Conservation (phyloP, 2,888 invertebrate species). For the Noctua comes region DNA sequence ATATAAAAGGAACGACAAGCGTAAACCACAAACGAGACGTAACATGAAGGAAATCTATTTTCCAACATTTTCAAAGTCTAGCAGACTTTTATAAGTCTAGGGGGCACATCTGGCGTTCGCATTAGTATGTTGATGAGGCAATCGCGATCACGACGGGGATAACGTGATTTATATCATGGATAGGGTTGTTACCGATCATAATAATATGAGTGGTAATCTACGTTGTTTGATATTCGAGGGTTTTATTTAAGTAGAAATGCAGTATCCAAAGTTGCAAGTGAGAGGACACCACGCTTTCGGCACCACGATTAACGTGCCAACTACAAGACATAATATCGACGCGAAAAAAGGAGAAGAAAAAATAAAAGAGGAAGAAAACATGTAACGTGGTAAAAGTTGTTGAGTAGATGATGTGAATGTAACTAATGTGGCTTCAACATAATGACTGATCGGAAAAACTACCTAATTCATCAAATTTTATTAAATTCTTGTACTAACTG, state of each 20-base stretch:
- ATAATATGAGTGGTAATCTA: conserved; percentile 43
- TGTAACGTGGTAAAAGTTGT: background rate
- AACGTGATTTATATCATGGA: conserved; percentile 87
- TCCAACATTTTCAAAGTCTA: conserved; percentile 70
- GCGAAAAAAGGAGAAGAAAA: background rate
- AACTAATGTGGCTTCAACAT: background rate
- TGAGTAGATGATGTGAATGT: background rate
- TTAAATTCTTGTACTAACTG: no score
- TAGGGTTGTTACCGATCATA: conserved; percentile 72
- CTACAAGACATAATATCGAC: background rate
- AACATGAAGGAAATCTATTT: conserved; percentile 65
- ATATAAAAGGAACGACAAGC: conserved; percentile 21
- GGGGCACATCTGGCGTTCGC: conserved; percentile 82
- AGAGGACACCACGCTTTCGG: background rate
- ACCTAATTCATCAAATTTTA: no score
- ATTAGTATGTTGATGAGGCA: conserved; percentile 91
- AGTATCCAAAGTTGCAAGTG: background rate
- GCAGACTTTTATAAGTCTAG: conserved; percentile 77
- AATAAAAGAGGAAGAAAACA: background rate
- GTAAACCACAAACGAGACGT: conserved; percentile 37
- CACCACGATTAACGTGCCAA: background rate
- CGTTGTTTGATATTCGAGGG: background rate
- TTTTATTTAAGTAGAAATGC: background rate
- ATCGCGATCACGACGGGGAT: conserved; percentile 84
- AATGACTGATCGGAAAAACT: background rate